phyloP scores from a whole-genome alignment of 1,140 invertebrate species.

The Lepeophtheirus salmonis region DNA sequence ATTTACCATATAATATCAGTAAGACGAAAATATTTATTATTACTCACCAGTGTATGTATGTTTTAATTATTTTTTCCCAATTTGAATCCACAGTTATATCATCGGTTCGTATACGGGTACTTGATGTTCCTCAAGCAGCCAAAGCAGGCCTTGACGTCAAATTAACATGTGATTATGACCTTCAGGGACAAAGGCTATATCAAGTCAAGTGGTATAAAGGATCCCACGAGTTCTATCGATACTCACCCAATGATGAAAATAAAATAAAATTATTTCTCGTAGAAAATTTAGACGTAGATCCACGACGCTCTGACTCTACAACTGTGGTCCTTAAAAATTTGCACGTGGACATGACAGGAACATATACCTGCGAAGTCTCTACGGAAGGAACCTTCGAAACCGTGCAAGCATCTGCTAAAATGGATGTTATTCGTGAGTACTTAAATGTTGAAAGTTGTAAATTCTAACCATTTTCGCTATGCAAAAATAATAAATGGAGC shows the following conservation, averaged over 20 bases:
- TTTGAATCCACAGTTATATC: not conserved
- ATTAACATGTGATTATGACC: slow-evolving; percentile 28
- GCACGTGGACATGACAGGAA: slow-evolving; percentile 18
- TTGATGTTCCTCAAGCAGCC: slow-evolving; percentile 13
- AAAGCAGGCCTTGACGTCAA: slow-evolving; percentile 22
- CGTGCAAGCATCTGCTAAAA: slow-evolving; percentile 6
- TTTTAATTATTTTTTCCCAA: too few relatives aligned
- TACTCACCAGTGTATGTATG: too few relatives aligned
- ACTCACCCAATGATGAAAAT: slow-evolving; percentile 32
- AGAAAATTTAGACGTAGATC: slow-evolving; percentile 8
- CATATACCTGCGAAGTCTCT: slow-evolving; percentile 19
- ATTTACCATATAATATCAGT: too few relatives aligned
- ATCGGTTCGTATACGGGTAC: slow-evolving; percentile 8
- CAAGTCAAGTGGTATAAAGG: slow-evolving; percentile 31
- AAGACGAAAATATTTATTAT: too few relatives aligned
- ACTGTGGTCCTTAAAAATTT: slow-evolving; percentile 8
- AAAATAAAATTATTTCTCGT: slow-evolving; percentile 9
- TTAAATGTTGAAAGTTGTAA: too few relatives aligned
- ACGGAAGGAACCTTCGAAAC: slow-evolving; percentile 18
- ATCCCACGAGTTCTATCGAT: slow-evolving; percentile 43
- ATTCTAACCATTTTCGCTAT: too few relatives aligned
- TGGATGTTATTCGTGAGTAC: slow-evolving; percentile 7
- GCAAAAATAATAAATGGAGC: too few relatives aligned
- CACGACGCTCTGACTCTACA: not conserved
- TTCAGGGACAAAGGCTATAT: slow-evolving; percentile 28